A percentile compares a stretch with the other conserved stretches of the same genome.
Conservation (phyloP, 1,140 invertebrate genomes). For the Papilio polyxenes region DNA sequence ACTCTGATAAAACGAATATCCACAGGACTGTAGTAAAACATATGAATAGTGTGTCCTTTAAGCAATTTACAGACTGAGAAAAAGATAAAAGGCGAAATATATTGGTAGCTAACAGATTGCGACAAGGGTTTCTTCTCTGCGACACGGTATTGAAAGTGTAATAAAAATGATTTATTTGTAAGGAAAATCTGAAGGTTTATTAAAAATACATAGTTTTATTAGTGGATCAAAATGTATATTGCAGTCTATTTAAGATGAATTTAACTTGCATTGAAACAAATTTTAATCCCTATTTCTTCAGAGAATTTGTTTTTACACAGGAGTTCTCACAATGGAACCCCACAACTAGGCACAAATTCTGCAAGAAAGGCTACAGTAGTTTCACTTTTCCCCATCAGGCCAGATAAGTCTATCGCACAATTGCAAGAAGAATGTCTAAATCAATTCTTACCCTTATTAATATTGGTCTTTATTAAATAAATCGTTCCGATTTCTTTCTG, state of each 20-base stretch:
- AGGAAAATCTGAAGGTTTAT: constrained; percentile 11
- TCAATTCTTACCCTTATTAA: constrained; percentile 4
- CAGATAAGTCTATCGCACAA: not conserved
- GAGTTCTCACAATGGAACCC: too few relatives aligned
- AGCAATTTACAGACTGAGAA: constrained; percentile 42
- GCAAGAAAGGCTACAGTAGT: too few relatives aligned
- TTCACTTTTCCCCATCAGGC: too few relatives aligned
- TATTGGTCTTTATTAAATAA: constrained; percentile 23
- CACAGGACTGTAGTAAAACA: not conserved
- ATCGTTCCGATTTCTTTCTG: constrained; percentile 1
- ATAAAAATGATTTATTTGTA: constrained; percentile 45
- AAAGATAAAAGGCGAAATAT: constrained; percentile 47
- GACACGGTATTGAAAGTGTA: constrained; percentile 41
- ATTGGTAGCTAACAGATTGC: constrained; percentile 40
- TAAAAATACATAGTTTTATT: not conserved
- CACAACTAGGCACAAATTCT: too few relatives aligned
- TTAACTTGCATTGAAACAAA: too few relatives aligned
- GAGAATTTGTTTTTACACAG: too few relatives aligned
- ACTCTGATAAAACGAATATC: not conserved
- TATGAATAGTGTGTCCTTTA: constrained; percentile 35
- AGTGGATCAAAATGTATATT: too few relatives aligned
- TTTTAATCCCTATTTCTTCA: too few relatives aligned
- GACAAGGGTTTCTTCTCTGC: constrained; percentile 42
- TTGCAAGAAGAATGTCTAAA: not conserved
- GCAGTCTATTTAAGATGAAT: not conserved